Evolutionary conservation across 1,140 invertebrate species (phyloP), one percentile per base, ranked within the genome.

Genomic region (Tribolium madens): DNA sequence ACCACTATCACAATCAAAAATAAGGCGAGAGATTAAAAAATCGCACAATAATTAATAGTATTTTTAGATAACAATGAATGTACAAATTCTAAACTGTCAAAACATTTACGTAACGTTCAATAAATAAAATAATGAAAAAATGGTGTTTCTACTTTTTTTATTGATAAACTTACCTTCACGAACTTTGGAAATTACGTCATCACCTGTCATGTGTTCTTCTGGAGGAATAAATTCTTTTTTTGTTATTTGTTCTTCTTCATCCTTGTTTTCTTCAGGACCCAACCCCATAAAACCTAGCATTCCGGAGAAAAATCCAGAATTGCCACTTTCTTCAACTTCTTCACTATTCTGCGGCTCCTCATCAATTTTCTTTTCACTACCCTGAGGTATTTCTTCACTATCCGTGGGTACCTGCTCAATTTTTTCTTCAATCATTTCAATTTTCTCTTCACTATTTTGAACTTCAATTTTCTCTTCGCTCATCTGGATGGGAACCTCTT

Each of bases 281-380:
- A 13, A 7, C 1, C 64, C 64, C n/a, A 76, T 70, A 53, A 70
- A 26, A 10, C 64, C 33, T 33, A 70, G 15, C 5, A 76, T 15
- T 9, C 75, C 47, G 1, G 36, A 18, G 5, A 69, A 76, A 52
- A 76, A 52, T 33, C 75, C 75, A 15, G 68, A 48, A 64, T 10
- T 36, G 12, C 5, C 52, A 47, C 1, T 15, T n/a, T 36, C 42
- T 42, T 42, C 46, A 33, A 12, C 15, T 42, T 12, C 13, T 68
- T 69, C 15, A 18, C 18, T 72, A 5, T 70, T 36, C 48, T 50
- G 0, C 10, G 13, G 0, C 10, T 1, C 12, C 15, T 42, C 46
- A 72, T 72, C 68, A 15, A 12, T 26, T 26, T 26, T 26, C 21
- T 26, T 10, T 71, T 71, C 36, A 71, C 13, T 14, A 7, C 1